Conservation (phyloP, 2,113 vertebrate genomes). For the Vicugna pacos region DNA sequence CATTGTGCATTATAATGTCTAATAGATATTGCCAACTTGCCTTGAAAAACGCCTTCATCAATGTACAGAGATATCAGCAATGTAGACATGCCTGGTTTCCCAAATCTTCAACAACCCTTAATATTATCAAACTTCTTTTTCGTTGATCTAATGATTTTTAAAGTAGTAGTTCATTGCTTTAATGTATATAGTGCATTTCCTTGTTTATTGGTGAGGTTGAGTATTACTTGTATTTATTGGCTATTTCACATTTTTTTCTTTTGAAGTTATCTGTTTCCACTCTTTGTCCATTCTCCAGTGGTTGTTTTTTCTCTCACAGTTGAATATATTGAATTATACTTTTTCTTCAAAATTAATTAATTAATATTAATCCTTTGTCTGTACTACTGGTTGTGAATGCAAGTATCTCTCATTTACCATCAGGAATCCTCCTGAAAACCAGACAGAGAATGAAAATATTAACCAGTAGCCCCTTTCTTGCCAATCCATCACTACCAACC, state of each 20-base stretch:
- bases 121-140: not conserved
- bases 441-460: not conserved
- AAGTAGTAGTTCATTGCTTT: not conserved
- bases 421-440: not conserved
- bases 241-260: not conserved
- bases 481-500: not conserved
- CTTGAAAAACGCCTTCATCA: slow-evolving; percentile 17
- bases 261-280: not conserved
- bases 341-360: not conserved
- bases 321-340: not conserved
- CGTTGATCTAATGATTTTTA: not conserved
- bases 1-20: not conserved
- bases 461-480: not conserved
- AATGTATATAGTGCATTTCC: not conserved
- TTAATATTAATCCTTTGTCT: not conserved
- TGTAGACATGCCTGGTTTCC: not conserved
- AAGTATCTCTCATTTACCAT: not conserved
- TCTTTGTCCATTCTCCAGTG: not conserved
- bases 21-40: not conserved
- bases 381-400: not conserved
- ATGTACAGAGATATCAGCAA: not conserved
- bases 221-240: not conserved
- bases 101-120: not conserved
- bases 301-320: slow-evolving; percentile 11
- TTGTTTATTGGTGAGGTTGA: not conserved